phyloP scores from a whole-genome alignment of 1,140 invertebrate species.

The Lepidurus couesii region DNA sequence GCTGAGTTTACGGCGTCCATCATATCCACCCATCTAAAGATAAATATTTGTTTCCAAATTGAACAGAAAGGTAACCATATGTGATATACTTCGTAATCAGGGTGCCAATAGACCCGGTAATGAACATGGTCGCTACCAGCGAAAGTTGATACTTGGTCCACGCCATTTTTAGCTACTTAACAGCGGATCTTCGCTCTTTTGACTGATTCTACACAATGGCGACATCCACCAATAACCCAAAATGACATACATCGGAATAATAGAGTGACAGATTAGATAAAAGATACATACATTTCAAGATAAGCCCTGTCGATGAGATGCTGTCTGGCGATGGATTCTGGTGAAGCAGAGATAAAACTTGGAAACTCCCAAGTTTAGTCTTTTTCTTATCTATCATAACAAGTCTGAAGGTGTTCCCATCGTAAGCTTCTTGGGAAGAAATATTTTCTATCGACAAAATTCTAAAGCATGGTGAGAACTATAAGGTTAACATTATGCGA shows the following conservation, averaged over 20 bases:
- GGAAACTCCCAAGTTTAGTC: too few species aligned
- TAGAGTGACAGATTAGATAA: constrained; percentile 17
- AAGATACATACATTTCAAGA: background rate
- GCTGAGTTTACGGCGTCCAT: background rate
- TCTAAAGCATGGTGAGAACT: too few species aligned
- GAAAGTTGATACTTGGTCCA: background rate
- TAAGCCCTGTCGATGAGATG: background rate
- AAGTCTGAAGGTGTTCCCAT: too few species aligned
- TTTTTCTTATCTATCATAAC: too few species aligned
- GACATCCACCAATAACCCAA: background rate
- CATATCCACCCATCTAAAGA: constrained; percentile 2
- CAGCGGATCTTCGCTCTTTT: background rate
- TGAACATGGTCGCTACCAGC: constrained; percentile 6
- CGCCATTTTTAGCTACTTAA: background rate
- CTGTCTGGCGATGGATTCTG: background rate
- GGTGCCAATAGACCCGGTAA: background rate
- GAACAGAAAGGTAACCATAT: background rate
- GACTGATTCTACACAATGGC: background rate
- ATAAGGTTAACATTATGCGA: too few species aligned
- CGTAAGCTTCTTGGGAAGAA: too few species aligned
- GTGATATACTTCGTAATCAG: constrained; percentile 1
- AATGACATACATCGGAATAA: background rate
- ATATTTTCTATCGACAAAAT: too few species aligned
- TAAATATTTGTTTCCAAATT: background rate
- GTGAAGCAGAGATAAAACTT: too few species aligned